Percentiles rank a stretch among this genome's conserved stretches.
Evolutionary conservation across 2,797 vertebrate genomes (phyloP).

Genomic region (Trematomus bernacchii): DNA sequence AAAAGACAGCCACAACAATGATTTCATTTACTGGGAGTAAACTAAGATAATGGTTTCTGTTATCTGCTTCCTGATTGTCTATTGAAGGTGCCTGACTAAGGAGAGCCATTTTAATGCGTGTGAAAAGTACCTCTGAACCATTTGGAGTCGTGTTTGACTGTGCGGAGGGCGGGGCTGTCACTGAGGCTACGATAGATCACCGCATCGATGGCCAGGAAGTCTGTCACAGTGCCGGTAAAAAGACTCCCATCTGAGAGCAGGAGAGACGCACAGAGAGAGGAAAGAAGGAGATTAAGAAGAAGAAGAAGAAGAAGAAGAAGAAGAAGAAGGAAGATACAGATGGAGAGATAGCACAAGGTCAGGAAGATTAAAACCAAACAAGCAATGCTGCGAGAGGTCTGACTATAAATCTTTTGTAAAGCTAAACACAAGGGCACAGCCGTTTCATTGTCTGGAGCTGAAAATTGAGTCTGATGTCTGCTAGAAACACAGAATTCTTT

Average conservation of each 20-base stretch:
- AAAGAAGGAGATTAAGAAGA: constrained; percentile 57
- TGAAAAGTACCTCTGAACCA: constrained; percentile 94
- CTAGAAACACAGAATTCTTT: background rate
- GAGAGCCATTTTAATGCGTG: constrained; percentile 30
- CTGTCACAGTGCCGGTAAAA: constrained; percentile 96
- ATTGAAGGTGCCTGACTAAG: constrained; percentile 30
- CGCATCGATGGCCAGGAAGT: constrained; percentile 97
- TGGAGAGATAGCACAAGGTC: constrained; percentile 79
- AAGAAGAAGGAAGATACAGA: constrained; percentile 58
- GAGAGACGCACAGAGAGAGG: constrained; percentile 35
- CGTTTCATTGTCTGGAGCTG: constrained; percentile 35
- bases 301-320: constrained; percentile 44
- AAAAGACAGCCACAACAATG: constrained; percentile 8
- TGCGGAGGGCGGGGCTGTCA: constrained; percentile 93
- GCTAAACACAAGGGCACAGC: constrained; percentile 70
- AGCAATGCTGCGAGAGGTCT: constrained; percentile 62
- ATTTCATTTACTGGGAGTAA: constrained; percentile 28
- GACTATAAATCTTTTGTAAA: constrained; percentile 76
- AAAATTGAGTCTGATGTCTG: constrained; percentile 36
- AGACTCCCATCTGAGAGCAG: constrained; percentile 91
- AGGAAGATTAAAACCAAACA: constrained; percentile 79
- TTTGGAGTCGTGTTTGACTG: constrained; percentile 97
- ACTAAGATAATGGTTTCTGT: constrained; percentile 20
- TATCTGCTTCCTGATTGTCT: constrained; percentile 38
- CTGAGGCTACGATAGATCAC: constrained; percentile 98